phyloP scores from a whole-genome alignment of 2,113 vertebrate species.

The Spizaetus ornatus region DNA sequence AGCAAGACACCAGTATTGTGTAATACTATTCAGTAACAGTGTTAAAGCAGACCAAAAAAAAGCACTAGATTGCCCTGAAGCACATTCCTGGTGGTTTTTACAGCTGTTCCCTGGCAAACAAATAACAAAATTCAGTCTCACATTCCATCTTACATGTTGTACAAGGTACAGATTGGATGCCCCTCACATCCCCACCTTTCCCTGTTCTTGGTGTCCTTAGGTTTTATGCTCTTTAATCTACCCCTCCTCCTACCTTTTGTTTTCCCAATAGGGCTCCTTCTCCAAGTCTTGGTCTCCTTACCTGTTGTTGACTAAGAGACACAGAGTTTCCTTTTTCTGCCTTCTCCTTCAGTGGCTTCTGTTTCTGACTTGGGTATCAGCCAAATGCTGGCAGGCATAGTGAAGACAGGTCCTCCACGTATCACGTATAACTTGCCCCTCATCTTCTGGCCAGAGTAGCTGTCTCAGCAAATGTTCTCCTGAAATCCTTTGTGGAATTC shows the following conservation, averaged over 20 bases:
- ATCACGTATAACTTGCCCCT: not conserved
- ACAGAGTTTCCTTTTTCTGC: not conserved
- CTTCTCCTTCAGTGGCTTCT: not conserved
- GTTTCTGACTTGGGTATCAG: not conserved
- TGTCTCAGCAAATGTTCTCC: not conserved
- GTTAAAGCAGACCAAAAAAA: not conserved
- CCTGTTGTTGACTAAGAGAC: not conserved
- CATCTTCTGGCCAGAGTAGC: not conserved
- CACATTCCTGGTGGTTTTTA: slow-evolving; percentile 29
- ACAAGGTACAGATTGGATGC: not conserved
- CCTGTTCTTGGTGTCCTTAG: not conserved
- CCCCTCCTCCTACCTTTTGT: not conserved
- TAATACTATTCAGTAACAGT: not conserved
- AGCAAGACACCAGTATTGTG: not conserved
- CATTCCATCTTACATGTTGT: not conserved
- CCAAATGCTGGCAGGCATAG: not conserved
- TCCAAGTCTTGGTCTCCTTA: not conserved
- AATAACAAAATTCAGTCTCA: not conserved
- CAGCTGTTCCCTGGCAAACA: slow-evolving; percentile 2
- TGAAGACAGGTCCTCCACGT: not conserved
- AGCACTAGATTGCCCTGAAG: not conserved
- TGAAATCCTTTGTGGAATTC: not conserved
- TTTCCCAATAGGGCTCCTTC: not conserved
- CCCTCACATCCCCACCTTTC: not conserved
- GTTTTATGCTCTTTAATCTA: not conserved